Evolutionary conservation across 2,797 vertebrate genomes (phyloP), one percentile per base, ranked within the genome.

Genomic region (Melanotaenia trifasciata): DNA sequence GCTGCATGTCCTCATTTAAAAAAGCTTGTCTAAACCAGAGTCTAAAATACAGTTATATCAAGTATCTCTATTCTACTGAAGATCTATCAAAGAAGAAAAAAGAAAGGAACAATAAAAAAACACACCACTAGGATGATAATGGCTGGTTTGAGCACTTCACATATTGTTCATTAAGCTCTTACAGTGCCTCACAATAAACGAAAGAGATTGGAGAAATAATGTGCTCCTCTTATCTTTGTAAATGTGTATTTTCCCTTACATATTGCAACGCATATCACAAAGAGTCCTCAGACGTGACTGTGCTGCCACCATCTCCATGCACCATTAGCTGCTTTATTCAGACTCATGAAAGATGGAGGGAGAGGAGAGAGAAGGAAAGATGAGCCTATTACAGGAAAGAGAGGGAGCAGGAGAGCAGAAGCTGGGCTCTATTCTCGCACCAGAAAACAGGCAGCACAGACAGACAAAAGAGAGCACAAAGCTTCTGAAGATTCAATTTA

Each of bases 251-350:
- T 87, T 88, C 81, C 76, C 83, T 90, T 78, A 77, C 70, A 88
- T 67, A 71, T 57, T 60, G 72, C 65, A 64, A 60, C 66, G 80
- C 77, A 77, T 61, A 72, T 79, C 69, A 58, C 70, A 79, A 67
- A 67, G 69, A 61, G 50, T 63, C 67, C 80, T 71, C 70, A 76
- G 79, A 83, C 45, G 53, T 56, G 80, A 71, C 84, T 74, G 75
- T 61, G 72, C 72, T 61, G 85, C 79, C 82, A 84, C 81, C 86
- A 88, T 90, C 88, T 92, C 87, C 85, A 89, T 76, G 88, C 82
- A 71, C 89, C 89, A 90, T 92, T 92, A 90, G 81, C 86, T 78
- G 80, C 87, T 91, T 90, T 88, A 90, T 90, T 90, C 91, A 85
- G 87, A 83, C 80, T 83, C 85, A 70, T 58, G n/a, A 85, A 80